phyloP scores from a whole-genome alignment of 2,888 invertebrate species.

The Matsumyia berberina region DNA sequence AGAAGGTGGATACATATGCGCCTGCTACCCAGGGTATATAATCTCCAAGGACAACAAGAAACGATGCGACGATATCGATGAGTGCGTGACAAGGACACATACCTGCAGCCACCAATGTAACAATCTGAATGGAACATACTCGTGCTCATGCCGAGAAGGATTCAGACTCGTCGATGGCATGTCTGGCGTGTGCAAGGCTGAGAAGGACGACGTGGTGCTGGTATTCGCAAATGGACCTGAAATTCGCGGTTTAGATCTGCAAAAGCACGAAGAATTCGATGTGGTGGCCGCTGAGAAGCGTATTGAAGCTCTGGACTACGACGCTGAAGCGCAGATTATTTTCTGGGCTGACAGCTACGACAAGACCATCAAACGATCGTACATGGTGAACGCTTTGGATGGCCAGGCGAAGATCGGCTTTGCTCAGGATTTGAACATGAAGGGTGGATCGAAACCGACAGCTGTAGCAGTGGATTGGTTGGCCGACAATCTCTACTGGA shows the following conservation, averaged over 20 bases:
- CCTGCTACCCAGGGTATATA: slow-evolving; percentile 94
- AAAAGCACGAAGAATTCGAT: slow-evolving; percentile 89
- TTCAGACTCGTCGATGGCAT: slow-evolving; percentile 90
- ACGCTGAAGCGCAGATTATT: slow-evolving; percentile 92
- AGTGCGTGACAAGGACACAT: slow-evolving; percentile 92
- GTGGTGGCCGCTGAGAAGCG: slow-evolving; percentile 94
- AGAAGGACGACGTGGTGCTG: slow-evolving; percentile 88
- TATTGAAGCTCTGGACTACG: slow-evolving; percentile 96
- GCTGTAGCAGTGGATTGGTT: slow-evolving; percentile 97
- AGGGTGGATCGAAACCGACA: slow-evolving; percentile 93
- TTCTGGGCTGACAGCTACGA: slow-evolving; percentile 98
- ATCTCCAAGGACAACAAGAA: slow-evolving; percentile 92
- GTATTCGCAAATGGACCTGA: slow-evolving; percentile 94
- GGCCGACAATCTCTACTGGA: slow-evolving; percentile 97
- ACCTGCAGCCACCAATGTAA: slow-evolving; percentile 97
- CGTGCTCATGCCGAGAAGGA: slow-evolving; percentile 94
- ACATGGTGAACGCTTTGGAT: slow-evolving; percentile 91
- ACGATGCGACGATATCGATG: slow-evolving; percentile 94
- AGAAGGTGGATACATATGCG: slow-evolving; percentile 94
- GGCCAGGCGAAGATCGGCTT: slow-evolving; percentile 92
- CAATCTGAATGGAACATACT: slow-evolving; percentile 95
- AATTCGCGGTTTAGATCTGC: slow-evolving; percentile 90
- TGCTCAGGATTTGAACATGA: slow-evolving; percentile 94
- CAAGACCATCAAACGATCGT: slow-evolving; percentile 95
- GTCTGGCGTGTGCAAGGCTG: slow-evolving; percentile 93